A percentile compares a stretch with the other conserved stretches of the same genome.
These are phyloP conservation scores for Vultur gryphus DNA, from an alignment of 2,797 vertebrate genomes.

Conservation along the genomic window DNA sequence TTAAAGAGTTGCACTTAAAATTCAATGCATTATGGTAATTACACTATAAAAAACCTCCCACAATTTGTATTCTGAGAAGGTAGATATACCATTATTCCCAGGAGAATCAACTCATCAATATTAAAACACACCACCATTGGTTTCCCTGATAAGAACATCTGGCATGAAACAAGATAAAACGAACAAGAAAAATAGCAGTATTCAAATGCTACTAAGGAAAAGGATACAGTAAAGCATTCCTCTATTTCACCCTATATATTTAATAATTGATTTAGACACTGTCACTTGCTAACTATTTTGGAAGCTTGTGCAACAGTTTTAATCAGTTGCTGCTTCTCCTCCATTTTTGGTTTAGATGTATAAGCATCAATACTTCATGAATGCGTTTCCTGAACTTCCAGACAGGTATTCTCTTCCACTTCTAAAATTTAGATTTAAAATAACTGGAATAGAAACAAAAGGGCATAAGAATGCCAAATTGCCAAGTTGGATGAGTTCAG, in stretches of 20 bases:
- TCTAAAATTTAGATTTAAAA: background rate
- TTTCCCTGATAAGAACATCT: slow-evolving; percentile 32
- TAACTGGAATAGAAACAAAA: background rate
- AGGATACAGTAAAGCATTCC: background rate
- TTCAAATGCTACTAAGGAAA: background rate
- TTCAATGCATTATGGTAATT: slow-evolving; percentile 9
- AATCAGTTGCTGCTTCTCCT: background rate
- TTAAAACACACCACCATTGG: slow-evolving; percentile 66
- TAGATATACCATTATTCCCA: slow-evolving; percentile 57
- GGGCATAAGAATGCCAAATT: background rate
- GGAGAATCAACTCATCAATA: slow-evolving; percentile 73
- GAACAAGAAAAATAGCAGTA: background rate
- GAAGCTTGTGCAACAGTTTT: background rate
- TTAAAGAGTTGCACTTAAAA: slow-evolving; percentile 32
- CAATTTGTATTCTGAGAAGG: slow-evolving; percentile 67
- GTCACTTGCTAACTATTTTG: background rate
- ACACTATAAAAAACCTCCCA: slow-evolving; percentile 10
- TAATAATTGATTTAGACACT: background rate
- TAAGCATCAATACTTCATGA: background rate
- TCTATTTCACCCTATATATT: background rate
- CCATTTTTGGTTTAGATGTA: background rate
- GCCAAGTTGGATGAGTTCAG: background rate
- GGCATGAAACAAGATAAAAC: slow-evolving; percentile 35
- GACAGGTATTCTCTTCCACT: background rate
- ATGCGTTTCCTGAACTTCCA: background rate